A percentile compares a stretch with the other conserved stretches of the same genome.
phyloP scores from a whole-genome alignment of 2,113 vertebrate species.

The Chunga burmeisteri region DNA sequence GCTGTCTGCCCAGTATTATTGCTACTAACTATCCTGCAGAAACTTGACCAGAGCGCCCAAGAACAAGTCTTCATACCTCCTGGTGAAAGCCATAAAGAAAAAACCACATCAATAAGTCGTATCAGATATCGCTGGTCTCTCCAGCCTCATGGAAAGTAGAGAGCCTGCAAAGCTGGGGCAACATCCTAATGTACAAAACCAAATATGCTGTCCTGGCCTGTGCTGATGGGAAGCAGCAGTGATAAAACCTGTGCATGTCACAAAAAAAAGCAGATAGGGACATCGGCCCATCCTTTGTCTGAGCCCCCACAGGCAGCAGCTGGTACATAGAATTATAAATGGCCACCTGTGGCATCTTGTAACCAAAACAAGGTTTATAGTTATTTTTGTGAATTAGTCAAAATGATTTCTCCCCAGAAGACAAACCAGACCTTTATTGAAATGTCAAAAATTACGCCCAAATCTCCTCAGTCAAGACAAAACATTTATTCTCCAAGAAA shows the following conservation, averaged over 20 bases:
- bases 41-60: neutral
- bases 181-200: neutral
- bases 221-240: neutral
- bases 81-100: neutral
- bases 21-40: neutral
- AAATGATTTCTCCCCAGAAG: neutral
- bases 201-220: neutral
- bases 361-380: neutral
- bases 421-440: neutral
- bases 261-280: neutral
- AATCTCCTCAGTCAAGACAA: neutral
- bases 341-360: neutral
- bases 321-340: neutral
- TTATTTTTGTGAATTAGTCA: neutral
- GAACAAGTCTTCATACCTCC: neutral
- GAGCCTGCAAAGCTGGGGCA: neutral
- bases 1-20: neutral
- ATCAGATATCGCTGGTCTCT: neutral
- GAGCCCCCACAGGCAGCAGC: neutral
- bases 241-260: neutral
- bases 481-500: neutral
- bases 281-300: too few relatives aligned
- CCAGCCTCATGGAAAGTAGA: neutral
- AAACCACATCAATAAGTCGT: neutral
- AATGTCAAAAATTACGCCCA: neutral